phyloP scores from a whole-genome alignment of 2,113 vertebrate species.

The Pteronura brasiliensis region DNA sequence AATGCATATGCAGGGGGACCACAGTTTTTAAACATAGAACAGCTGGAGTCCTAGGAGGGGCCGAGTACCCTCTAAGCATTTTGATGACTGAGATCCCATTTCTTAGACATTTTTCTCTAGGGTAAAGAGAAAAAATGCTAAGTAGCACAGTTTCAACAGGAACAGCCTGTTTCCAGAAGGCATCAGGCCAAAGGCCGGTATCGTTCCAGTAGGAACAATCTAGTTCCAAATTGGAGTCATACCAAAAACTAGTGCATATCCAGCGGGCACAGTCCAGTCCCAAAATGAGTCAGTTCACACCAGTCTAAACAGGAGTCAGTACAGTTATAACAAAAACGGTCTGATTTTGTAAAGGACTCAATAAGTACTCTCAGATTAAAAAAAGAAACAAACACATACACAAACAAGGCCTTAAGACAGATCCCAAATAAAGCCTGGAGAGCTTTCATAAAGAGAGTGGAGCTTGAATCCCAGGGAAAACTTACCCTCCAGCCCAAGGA shows the following conservation, averaged over 20 bases:
- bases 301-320: neutral
- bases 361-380: neutral
- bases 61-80: neutral
- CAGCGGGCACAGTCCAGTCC: neutral
- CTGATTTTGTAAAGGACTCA: neutral
- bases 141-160: neutral
- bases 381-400: neutral
- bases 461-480: neutral
- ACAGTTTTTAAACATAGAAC: neutral
- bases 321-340: neutral
- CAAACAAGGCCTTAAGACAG: neutral
- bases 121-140: neutral
- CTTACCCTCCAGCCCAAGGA: neutral
- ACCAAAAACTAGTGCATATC: neutral
- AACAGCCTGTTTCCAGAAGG: neutral
- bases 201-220: neutral
- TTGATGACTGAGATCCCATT: neutral
- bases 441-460: neutral
- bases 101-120: neutral
- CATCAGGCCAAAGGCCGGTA: neutral
- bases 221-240: neutral
- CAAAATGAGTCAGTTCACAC: neutral
- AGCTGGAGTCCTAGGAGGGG: neutral
- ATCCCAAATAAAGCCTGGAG: neutral
- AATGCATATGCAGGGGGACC: neutral